Evolutionary conservation across 2,888 invertebrate species (phyloP), one percentile per base, ranked within the genome.

Genomic region (Dryobota labecula): DNA sequence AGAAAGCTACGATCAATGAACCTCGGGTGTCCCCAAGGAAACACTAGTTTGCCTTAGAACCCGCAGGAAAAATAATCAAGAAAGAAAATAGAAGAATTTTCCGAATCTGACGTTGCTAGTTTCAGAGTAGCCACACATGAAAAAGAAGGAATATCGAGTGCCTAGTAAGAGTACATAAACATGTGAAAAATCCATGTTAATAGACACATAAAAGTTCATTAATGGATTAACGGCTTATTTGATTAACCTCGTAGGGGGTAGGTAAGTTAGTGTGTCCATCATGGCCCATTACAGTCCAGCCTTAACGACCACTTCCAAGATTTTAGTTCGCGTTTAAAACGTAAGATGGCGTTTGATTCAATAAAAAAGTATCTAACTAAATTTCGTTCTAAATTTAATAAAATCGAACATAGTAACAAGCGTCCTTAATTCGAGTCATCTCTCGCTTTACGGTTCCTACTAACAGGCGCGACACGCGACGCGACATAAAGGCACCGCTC

Each of bases 341-440:
- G 24, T 13, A 4, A 74, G 74, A 74, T 74, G 77, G 74, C 74
- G 73, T 15, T 24, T 5, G 5, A 18, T 65, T n/a, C 11, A 67
- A 61, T 30, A 20, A 20, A 2, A n/a, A 15, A 15, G 9, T 38
- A 51, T 33, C 2, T 13, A 7, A 41, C 6, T 36, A 43, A 27
- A 18, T 38, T 57, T 24, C 2, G 5, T 0, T 0, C 1, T 6
- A 27, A 57, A 49, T 15, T 13, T 2, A 24, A 20, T 0, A 8
- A 41, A 75, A 41, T 11, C 6, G 8, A 33, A 18, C 13, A 15
- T 13, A 56, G 5, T 15, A 49, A 43, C 13, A 24, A 30, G 27
- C 6, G 3, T 15, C 13, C 4, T 20, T 30, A 18, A 56, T 24
- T 27, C 11, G 1, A 36, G 2, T 45, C 6, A 11, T 11, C 2